Conservation (phyloP, 1,140 invertebrate genomes). For the Pomacea maculata region DNA sequence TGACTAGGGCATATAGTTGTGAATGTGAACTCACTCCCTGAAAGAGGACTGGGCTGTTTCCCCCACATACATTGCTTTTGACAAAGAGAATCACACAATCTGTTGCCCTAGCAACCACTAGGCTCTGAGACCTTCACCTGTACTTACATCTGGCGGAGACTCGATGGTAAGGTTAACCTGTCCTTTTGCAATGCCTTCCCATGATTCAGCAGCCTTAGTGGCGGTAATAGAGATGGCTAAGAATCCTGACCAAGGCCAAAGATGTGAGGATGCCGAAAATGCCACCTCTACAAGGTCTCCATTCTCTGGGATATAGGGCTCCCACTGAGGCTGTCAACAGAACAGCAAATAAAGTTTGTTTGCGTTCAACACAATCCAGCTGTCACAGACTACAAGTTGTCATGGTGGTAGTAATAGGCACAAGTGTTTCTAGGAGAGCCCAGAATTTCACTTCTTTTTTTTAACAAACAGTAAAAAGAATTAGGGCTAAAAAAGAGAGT, state of each 20-base stretch:
- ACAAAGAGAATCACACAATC: too few species aligned
- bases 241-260: conserved; percentile 98
- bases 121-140: conserved; percentile 3
- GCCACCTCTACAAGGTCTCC: conserved; percentile 68
- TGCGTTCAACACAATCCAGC: too few species aligned
- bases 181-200: conserved; percentile 83
- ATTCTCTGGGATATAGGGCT: conserved; percentile 83
- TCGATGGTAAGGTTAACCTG: conserved; percentile 86
- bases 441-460: too few species aligned
- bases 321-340: conserved; percentile 77
- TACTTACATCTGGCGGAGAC: conserved; percentile 78
- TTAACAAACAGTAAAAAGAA: not conserved
- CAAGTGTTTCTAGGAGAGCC: too few species aligned
- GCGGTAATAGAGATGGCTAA: conserved; percentile 82
- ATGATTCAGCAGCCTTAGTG: conserved; percentile 73
- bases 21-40: too few species aligned
- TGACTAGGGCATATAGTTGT: too few species aligned
- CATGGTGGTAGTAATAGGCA: too few species aligned
- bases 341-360: not conserved
- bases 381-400: too few species aligned
- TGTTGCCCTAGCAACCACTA: too few species aligned
- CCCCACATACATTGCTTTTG: too few species aligned
- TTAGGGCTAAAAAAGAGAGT: not conserved
- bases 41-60: too few species aligned
- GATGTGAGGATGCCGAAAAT: conserved; percentile 77